Conservation (phyloP, 2,797 vertebrate genomes). For the Melanogrammus aeglefinus region DNA sequence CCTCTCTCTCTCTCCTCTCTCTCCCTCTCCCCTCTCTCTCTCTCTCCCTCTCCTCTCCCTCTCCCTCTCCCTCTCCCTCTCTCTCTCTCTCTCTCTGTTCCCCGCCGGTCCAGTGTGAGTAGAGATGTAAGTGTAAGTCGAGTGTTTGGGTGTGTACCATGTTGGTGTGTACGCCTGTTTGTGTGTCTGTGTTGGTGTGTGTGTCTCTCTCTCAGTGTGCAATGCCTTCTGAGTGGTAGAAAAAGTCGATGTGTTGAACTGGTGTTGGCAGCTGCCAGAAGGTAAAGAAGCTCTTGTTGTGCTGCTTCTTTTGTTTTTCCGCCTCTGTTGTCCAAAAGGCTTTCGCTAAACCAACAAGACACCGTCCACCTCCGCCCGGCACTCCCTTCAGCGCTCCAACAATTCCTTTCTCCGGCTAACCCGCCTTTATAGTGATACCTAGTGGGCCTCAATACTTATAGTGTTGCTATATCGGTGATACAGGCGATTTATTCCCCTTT, state of each 20-base stretch:
- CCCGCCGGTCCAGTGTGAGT: slow-evolving; percentile 71
- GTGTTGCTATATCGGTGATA: too few relatives aligned
- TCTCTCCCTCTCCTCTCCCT: slow-evolving; percentile 56
- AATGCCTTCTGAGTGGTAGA: slow-evolving; percentile 14
- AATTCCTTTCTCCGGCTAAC: too few relatives aligned
- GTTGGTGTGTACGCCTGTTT: slow-evolving; percentile 8
- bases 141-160: slow-evolving; percentile 19
- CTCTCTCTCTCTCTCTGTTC: slow-evolving; percentile 47
- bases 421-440: too few relatives aligned
- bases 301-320: slow-evolving; percentile 41
- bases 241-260: slow-evolving; percentile 71
- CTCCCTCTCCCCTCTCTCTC: slow-evolving; percentile 47
- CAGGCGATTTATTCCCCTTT: too few relatives aligned
- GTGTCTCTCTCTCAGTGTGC: slow-evolving; percentile 11
- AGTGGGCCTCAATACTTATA: too few relatives aligned
- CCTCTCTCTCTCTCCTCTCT: slow-evolving; percentile 52
- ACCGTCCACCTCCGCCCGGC: too few relatives aligned
- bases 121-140: slow-evolving; percentile 15
- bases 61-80: slow-evolving; percentile 39
- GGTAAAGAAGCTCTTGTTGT: slow-evolving; percentile 56
- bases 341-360: slow-evolving; percentile 40
- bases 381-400: too few relatives aligned
- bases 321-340: slow-evolving; percentile 56
- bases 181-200: slow-evolving; percentile 22
- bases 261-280: slow-evolving; percentile 60